Evolutionary conservation across 2,113 vertebrate genomes (phyloP).

Genomic region (Psilopsiagon aurifrons): DNA sequence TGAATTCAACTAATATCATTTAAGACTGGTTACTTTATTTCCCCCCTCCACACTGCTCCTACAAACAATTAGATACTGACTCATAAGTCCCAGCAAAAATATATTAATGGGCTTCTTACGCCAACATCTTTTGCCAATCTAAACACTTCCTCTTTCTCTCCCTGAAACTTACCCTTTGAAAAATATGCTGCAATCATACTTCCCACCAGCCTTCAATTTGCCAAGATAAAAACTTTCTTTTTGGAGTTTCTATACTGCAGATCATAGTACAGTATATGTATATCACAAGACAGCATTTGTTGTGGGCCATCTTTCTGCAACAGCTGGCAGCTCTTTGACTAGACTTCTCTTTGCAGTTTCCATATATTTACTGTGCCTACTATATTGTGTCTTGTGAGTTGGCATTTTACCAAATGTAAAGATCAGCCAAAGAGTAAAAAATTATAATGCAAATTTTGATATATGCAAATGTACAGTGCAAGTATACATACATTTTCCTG

Average conservation of each 20-base stretch:
- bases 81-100: background rate
- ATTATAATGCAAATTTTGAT: background rate
- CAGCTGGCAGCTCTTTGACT: background rate
- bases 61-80: background rate
- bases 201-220: background rate
- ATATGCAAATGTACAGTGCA: background rate
- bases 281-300: background rate
- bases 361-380: background rate
- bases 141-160: constrained; percentile 4
- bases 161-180: background rate
- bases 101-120: background rate
- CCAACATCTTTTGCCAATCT: constrained; percentile 2
- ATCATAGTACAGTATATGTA: background rate
- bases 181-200: background rate
- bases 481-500: background rate
- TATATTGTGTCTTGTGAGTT: background rate
- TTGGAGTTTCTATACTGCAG: background rate
- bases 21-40: background rate
- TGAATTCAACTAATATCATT: background rate
- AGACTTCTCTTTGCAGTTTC: background rate
- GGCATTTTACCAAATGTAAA: background rate
- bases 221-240: background rate
- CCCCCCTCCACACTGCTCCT: background rate
- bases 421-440: background rate
- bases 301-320: background rate